These are phyloP conservation scores for Apoda limacodes DNA, from an alignment of 2,888 invertebrate species.

Conservation along the genomic window DNA sequence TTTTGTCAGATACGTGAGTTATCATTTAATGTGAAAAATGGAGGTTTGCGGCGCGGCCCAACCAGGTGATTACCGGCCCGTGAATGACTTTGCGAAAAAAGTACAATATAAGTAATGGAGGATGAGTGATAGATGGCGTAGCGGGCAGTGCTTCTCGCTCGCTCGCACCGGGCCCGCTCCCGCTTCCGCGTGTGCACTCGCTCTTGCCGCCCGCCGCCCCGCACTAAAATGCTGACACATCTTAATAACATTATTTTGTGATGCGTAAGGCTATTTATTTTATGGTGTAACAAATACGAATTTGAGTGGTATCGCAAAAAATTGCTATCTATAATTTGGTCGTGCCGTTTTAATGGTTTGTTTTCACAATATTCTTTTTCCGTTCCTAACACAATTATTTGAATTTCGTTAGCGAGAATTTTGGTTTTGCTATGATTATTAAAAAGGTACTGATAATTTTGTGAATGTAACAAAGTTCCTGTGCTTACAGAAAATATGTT, in stretches of 20 bases:
- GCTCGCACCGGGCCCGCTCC: conserved; percentile 29
- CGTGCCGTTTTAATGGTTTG: too few relatives aligned
- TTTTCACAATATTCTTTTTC: too few relatives aligned
- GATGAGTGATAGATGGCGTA: conserved; percentile 67
- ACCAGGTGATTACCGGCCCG: conserved; percentile 69
- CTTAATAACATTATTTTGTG: conserved; percentile 67
- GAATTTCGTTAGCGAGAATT: too few relatives aligned
- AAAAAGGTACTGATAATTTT: too few relatives aligned
- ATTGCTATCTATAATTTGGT: too few relatives aligned
- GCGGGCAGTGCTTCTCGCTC: conserved; percentile 33
- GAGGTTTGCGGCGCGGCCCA: conserved; percentile 58
- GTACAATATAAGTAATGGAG: conserved; percentile 71
- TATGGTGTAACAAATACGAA: conserved; percentile 63
- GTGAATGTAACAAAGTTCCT: too few relatives aligned
- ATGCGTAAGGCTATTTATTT: conserved; percentile 64
- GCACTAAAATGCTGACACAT: conserved; percentile 66
- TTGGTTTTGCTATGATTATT: too few relatives aligned
- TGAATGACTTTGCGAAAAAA: conserved; percentile 68
- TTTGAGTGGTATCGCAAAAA: conserved; percentile 53
- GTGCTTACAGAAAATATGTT: too few relatives aligned
- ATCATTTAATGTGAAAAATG: conserved; percentile 69
- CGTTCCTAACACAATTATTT: too few relatives aligned
- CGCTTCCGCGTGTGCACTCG: conserved; percentile 35
- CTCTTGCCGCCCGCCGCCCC: too few relatives aligned
- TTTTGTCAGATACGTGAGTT: conserved; percentile 65